Evolutionary conservation across 1,140 invertebrate species (phyloP), one percentile per base, ranked within the genome.

Genomic region (Pseudoatta argentina): DNA sequence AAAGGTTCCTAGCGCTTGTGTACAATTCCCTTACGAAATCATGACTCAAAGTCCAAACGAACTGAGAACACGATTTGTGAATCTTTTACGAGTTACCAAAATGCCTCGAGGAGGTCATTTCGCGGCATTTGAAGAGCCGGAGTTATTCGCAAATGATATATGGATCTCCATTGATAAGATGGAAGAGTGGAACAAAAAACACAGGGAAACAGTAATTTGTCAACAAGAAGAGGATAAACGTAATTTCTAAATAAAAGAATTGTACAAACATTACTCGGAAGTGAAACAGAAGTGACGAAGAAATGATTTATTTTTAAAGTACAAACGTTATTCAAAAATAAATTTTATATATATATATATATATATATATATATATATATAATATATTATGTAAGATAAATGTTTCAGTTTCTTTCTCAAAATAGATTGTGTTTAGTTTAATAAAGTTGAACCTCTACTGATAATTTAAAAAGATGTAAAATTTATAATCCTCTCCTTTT

Each of bases 51-150:
- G 4, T 10, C 53, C 30, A 10, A 2, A 12, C 14, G 1, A 8
- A 16, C n/a, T 75, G n/a, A 59, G n/a, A 39, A 24, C 6, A 57
- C 72, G 72, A 59, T 75, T 59, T 3, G 55, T 75, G 55, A 75
- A 75, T 75, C 72, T 75, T 4, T 75, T 75, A 57, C 72, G 72
- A 3, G 14, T 16, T 61, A 61, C 72, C 14, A 75, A 75, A 75
- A 75, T 75, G 72, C 72, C 72, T 75, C 55, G 34, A 44, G 72
- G 72, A 24, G 72, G 72, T 39, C 72, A 75, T 24, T 75, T 75
- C 3, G 72, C 72, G 3, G 72, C 72, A 24, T 24, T 75, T 0
- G 72, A 75, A 3, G 72, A 75, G 6, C 55, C 72, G 1, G 72
- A 61, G 34, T 75, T 75, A 59, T n/a, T 75, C 14, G 72, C 72